A percentile compares a stretch with the other conserved stretches of the same genome.
phyloP scores from a whole-genome alignment of 1,140 invertebrate genomes.

The Drosophila nigrodunni region DNA sequence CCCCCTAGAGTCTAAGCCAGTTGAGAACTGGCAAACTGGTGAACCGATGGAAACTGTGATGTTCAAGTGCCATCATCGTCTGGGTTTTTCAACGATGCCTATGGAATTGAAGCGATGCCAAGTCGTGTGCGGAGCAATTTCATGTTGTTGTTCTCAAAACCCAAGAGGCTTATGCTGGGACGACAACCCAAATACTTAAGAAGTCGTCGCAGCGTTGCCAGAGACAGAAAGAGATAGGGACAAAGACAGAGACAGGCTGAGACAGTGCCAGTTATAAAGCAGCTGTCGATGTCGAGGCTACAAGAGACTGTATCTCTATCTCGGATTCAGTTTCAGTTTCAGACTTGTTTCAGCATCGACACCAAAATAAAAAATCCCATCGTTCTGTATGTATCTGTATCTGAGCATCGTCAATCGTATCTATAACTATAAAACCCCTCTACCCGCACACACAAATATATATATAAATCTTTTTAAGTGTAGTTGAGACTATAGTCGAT shows the following conservation, averaged over 20 bases:
- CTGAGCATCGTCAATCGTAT: conserved; percentile 29
- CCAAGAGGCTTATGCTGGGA: conserved; percentile 73
- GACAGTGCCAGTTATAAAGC: conserved; percentile 24
- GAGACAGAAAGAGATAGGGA: background rate
- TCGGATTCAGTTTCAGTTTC: conserved; percentile 29
- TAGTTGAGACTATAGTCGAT: conserved; percentile 53
- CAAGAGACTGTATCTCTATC: conserved; percentile 14
- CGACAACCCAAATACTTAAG: conserved; percentile 70
- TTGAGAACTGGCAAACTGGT: conserved; percentile 45
- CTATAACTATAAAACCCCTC: conserved; percentile 45
- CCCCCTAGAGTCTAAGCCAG: conserved; percentile 60
- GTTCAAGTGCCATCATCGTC: conserved; percentile 75
- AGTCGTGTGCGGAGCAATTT: conserved; percentile 40
- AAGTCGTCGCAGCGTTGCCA: conserved; percentile 18
- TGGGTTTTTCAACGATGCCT: conserved; percentile 55
- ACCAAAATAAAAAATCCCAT: background rate
- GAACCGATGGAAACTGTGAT: conserved; percentile 23
- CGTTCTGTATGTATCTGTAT: conserved; percentile 43
- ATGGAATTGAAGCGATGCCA: conserved; percentile 58
- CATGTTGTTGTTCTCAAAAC: conserved; percentile 27
- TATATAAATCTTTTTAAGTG: background rate
- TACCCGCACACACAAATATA: conserved; percentile 8
- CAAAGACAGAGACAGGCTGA: background rate
- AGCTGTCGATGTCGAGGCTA: conserved; percentile 49
- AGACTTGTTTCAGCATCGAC: conserved; percentile 50